Conservation (phyloP, 2,888 invertebrate species). For the Leptinotarsa tumamoca region DNA sequence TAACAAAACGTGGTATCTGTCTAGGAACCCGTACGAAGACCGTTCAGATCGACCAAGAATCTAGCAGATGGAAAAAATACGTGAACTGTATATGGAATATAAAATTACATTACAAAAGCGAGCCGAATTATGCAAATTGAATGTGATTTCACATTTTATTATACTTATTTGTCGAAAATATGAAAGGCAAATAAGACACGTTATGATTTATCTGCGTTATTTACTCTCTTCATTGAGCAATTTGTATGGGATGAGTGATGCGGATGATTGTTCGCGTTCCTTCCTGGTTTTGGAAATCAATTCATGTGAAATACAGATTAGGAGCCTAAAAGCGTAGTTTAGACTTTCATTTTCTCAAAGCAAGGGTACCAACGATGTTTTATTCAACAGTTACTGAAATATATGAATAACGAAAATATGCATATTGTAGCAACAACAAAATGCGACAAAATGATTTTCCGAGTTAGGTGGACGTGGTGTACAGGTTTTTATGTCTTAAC, state of each 20-base stretch:
- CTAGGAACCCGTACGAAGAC: neutral
- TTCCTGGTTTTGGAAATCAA: constrained; percentile 25
- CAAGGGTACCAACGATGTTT: too few species aligned
- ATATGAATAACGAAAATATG: too few species aligned
- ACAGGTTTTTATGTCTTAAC: too few species aligned
- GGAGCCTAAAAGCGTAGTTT: neutral
- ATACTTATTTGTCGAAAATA: constrained; percentile 31
- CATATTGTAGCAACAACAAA: too few species aligned
- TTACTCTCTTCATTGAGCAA: constrained; percentile 19
- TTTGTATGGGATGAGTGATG: constrained; percentile 16
- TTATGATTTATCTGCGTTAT: constrained; percentile 20
- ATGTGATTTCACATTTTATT: constrained; percentile 24
- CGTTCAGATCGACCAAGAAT: neutral
- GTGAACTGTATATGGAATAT: constrained; percentile 10
- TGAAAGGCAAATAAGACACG: constrained; percentile 35
- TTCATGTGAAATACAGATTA: neutral
- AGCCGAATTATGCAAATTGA: constrained; percentile 32
- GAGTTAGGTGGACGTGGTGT: too few species aligned
- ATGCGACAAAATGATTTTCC: too few species aligned
- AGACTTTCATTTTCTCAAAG: neutral
- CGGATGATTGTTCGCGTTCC: constrained; percentile 18
- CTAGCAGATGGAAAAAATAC: constrained; percentile 2
- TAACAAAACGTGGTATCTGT: neutral
- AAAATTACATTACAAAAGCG: constrained; percentile 12
- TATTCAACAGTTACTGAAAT: too few species aligned